Percentiles rank a stretch among this genome's conserved stretches.
These are phyloP conservation scores for Sipha flava DNA, from an alignment of 1,140 invertebrate genomes.

Conservation along the genomic window DNA sequence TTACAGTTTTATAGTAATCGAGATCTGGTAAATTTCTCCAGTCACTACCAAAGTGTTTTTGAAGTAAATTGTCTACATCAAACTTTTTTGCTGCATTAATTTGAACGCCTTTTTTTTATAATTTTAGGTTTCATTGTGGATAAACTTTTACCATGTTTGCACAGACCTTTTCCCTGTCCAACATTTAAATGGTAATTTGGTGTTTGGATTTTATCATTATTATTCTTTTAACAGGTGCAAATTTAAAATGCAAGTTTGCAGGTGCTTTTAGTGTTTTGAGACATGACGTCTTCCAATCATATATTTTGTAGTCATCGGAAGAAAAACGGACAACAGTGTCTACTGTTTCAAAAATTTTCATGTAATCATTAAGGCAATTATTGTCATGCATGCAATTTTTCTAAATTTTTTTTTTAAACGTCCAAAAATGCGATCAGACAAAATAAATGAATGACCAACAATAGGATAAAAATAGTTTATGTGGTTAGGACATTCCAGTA, in stretches of 20 bases:
- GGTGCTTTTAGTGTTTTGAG: not conserved
- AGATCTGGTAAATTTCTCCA: slow-evolving; percentile 4
- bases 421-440: slow-evolving; percentile 41
- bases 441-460: slow-evolving; percentile 40
- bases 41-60: slow-evolving; percentile 23
- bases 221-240: not conserved
- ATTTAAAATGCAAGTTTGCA: slow-evolving; percentile 31
- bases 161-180: not conserved
- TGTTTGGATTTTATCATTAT: not conserved
- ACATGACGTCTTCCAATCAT: slow-evolving; percentile 22
- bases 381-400: slow-evolving; percentile 36
- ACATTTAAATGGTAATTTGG: slow-evolving; percentile 15
- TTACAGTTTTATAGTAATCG: not conserved
- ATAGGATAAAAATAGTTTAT: slow-evolving; percentile 40
- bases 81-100: slow-evolving; percentile 24
- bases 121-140: not conserved
- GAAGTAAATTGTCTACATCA: slow-evolving; percentile 28
- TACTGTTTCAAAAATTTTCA: not conserved
- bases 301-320: not conserved
- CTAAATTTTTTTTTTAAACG: slow-evolving; percentile 38
- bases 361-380: slow-evolving; percentile 29
- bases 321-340: not conserved
- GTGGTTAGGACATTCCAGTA: slow-evolving; percentile 19
- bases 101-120: slow-evolving; percentile 7
- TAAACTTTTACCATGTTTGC: slow-evolving; percentile 1